A percentile compares a stretch with the other conserved stretches of the same genome.
phyloP scores from a whole-genome alignment of 1,140 invertebrate species.

The Zaprionus capensis region DNA sequence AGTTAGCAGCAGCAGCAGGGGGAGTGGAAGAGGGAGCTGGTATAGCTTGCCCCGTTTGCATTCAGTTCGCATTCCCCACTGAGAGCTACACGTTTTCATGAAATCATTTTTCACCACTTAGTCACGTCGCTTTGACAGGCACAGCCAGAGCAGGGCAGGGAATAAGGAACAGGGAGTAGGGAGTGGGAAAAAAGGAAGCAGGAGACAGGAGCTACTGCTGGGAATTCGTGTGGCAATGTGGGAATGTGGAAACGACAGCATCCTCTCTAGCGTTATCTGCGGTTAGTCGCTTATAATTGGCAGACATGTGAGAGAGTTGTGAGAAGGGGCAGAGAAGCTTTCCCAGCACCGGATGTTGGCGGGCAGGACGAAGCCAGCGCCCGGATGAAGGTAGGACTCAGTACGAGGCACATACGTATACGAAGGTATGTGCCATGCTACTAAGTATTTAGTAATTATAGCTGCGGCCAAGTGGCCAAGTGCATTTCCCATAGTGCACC shows the following conservation, averaged over 20 bases:
- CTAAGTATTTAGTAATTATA: constrained; percentile 57
- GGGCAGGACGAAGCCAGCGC: background rate
- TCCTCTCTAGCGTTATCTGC: constrained; percentile 75
- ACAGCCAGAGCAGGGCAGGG: constrained; percentile 20
- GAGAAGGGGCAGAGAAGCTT: constrained; percentile 34
- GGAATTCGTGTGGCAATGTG: constrained; percentile 27
- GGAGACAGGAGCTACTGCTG: background rate
- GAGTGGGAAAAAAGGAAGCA: background rate
- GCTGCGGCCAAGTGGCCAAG: constrained; percentile 18
- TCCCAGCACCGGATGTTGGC: constrained; percentile 42
- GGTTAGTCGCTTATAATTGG: constrained; percentile 82
- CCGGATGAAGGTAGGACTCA: background rate
- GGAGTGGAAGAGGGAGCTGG: background rate
- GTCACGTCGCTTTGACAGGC: constrained; percentile 80
- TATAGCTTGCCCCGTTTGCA: constrained; percentile 44
- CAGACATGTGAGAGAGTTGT: constrained; percentile 76
- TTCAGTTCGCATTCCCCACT: constrained; percentile 65
- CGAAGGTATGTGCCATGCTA: constrained; percentile 10
- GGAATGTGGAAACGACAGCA: constrained; percentile 61
- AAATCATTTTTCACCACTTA: constrained; percentile 83
- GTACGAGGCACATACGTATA: background rate
- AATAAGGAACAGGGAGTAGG: background rate
- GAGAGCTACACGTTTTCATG: constrained; percentile 78
- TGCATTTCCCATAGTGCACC: constrained; percentile 57
- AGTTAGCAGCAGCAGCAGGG: too few relatives aligned